Evolutionary conservation across 2,797 vertebrate species (phyloP).

Genomic region (Cynopterus sphinx): DNA sequence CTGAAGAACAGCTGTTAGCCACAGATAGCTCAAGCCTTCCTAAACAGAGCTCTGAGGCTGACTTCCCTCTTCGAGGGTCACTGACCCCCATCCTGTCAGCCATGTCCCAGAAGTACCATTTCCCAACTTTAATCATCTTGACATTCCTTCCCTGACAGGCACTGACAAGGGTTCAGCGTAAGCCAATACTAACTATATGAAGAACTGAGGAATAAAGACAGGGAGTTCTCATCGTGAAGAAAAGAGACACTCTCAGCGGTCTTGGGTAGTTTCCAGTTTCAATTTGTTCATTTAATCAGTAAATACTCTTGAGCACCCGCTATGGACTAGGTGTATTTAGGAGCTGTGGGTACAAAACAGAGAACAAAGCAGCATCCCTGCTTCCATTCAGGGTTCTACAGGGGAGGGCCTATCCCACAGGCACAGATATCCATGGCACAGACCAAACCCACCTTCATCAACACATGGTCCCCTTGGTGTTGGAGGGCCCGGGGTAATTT

Average conservation of each 20-base stretch:
- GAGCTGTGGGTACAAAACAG: background rate
- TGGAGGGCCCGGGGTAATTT: background rate
- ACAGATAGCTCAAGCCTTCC: background rate
- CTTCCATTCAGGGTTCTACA: background rate
- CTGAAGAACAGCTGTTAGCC: background rate
- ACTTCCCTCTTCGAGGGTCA: background rate
- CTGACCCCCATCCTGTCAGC: conserved; percentile 1
- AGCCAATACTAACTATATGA: background rate
- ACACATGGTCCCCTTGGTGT: accelerated
- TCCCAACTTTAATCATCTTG: conserved; percentile 38
- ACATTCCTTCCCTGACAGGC: conserved; percentile 17
- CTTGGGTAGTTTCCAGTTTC: background rate
- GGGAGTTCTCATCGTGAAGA: background rate
- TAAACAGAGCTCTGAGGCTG: background rate
- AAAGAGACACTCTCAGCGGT: background rate
- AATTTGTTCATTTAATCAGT: background rate
- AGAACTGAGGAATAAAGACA: background rate
- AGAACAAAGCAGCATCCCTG: background rate
- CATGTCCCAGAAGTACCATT: background rate
- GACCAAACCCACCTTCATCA: background rate
- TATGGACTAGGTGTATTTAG: background rate
- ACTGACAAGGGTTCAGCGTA: background rate
- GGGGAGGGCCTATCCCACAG: background rate
- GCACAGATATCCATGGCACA: accelerated
- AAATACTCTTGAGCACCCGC: background rate